Base-by-base conservation (phyloP, 1,140 invertebrate species). In the Lasaia peninsularis region DNA sequence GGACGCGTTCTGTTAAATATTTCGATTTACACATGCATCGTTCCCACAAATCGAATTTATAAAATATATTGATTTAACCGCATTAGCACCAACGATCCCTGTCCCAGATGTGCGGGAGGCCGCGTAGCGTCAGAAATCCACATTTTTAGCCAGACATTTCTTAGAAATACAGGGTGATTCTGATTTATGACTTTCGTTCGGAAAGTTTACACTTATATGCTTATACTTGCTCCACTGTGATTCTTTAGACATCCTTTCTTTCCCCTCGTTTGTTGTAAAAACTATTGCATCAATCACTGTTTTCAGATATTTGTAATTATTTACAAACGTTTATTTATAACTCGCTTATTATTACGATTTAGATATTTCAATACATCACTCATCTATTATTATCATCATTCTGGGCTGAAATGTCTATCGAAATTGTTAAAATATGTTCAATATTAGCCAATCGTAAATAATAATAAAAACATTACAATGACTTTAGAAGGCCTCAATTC, bases 31-130 rank as follows among this genome's bases (percentile, higher is more conserved):
- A 37, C 12, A 1, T 24, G 49, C 31, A 9, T 16, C 12, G 14
- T 52, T 14, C 16, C 14, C 35, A 18, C 12, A 24, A 51, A 51
- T 40, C 18, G n/a, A 56, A 20, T 28, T 55, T 55, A 40, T 21
- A 53, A 48, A 53, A 55, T 58, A 51, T 58, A 63, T 67, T 67
- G 60, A 52, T 60, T 40, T 58, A 60, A 67, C 65, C 65, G 24
- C 11, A 58, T 60, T 67, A 55, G 35, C 61, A 54, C 24, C 35
- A 58, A 49, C 24, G 51, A 32, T 34, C 20, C 51, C 16, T 37
- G 57, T 11, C n/a, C 58, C 58, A 58, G 52, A 53, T 62, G 50
- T 53, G n/a, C 28, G 28, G 50, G 40, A 32, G 31, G 18, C 49
- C 55, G 51, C 53, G 56, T 49, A 32, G 20, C 52, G 34, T 52